A percentile compares a stretch with the other conserved stretches of the same genome.
phyloP scores from a whole-genome alignment of 2,113 vertebrate genomes.

The Tachuris rubrigastra region DNA sequence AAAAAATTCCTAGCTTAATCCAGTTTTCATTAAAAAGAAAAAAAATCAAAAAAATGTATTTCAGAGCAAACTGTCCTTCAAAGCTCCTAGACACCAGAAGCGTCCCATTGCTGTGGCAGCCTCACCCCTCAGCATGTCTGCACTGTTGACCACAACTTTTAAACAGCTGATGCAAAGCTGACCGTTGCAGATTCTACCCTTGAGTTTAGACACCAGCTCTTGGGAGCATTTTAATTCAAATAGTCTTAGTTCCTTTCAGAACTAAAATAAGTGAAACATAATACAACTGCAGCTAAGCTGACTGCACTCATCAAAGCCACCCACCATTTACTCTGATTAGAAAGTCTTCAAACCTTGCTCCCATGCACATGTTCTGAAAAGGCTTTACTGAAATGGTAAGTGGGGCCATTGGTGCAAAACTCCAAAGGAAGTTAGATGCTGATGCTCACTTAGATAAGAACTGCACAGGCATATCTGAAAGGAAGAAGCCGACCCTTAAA shows the following conservation, averaged over 20 bases:
- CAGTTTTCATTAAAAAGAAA: not conserved
- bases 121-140: not conserved
- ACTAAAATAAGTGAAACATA: not conserved
- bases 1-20: not conserved
- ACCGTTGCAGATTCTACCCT: not conserved
- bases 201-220: not conserved
- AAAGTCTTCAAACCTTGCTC: not conserved
- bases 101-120: not conserved
- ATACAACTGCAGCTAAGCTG: not conserved
- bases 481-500: not conserved
- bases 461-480: not conserved
- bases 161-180: not conserved
- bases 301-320: not conserved
- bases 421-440: not conserved
- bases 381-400: not conserved
- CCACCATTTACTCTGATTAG: not conserved
- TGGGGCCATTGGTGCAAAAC: not conserved
- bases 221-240: constrained; percentile 32
- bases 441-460: not conserved
- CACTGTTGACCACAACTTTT: not conserved
- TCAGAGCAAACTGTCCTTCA: not conserved
- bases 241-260: not conserved
- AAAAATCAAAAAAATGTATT: not conserved
- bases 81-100: not conserved
- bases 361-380: not conserved